Evolutionary conservation across 35 echinoderm and acorn worm genomes (phyloP), one percentile per base, ranked within the genome.

Genomic region (Hemicentrotus pulcherrimus): DNA sequence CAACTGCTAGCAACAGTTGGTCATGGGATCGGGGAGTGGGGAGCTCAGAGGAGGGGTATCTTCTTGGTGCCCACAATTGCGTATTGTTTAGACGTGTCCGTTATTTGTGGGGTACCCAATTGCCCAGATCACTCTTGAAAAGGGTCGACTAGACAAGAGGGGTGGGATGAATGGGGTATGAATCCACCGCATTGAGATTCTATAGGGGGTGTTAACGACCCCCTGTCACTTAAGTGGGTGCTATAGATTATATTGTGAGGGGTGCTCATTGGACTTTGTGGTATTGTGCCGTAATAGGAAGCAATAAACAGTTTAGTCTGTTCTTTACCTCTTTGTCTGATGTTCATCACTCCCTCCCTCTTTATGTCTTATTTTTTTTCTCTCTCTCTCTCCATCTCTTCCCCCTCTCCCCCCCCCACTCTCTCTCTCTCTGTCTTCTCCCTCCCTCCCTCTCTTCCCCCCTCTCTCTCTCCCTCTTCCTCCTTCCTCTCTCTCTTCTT

Each of bases 121-220:
- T 90, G 88, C 88, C 32, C 32, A 33, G 88, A 90, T 90, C 32
- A 30, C 31, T 33, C 88, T 28, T 47, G 46, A 45, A 90, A 90
- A 41, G 88, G 88, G 88, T 89, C 32, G 12, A 45, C 33, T 19
- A 90, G 88, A 90, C 88, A 41, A 90, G 88, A 90, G 86, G 86
- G 88, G 32, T 33, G 88, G 12, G 88, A 90, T 90, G 88, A 90
- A 90, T 90, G n/a, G 88, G 88, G 88, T 90, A 90, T 41, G 46
- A 90, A 46, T 16, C 88, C 88, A 90, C 33, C 24, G 32, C 18
- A 28, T 19, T 47, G 24, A 19, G 46, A 33, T 90, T 47, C 31
- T 22, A 45, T 45, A 41, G 31, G 88, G 88, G 88, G 88, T n/a
- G 88, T 30, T 90, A 90, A 90, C 32, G 24, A 90, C 88, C 88